Conservation (phyloP, 2,888 invertebrate genomes). For the Diloba caeruleocephala region DNA sequence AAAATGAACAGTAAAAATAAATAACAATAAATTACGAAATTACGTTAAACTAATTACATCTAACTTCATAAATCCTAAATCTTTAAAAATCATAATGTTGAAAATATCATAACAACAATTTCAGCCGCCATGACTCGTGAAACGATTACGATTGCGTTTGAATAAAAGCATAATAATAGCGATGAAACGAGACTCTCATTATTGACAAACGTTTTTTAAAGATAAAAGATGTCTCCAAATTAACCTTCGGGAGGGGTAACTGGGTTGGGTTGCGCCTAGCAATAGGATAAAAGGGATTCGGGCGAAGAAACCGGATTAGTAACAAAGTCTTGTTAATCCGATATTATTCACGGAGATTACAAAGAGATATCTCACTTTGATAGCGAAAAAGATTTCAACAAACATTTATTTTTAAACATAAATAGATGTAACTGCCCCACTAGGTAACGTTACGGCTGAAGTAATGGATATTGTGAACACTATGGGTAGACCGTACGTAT, state of each 20-base stretch:
- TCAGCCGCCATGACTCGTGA: background rate
- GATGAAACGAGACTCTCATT: constrained; percentile 35
- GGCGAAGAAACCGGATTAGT: constrained; percentile 72
- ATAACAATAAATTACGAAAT: too few species aligned
- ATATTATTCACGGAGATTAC: constrained; percentile 80
- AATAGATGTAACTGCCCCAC: constrained; percentile 47
- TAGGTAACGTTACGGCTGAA: constrained; percentile 53
- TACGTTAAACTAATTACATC: too few species aligned
- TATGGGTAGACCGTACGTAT: background rate
- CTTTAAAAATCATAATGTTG: too few species aligned
- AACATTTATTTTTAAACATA: constrained; percentile 70
- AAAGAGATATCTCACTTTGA: constrained; percentile 80
- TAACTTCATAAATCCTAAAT: too few species aligned
- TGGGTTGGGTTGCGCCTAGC: constrained; percentile 49
- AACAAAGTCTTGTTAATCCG: constrained; percentile 75
- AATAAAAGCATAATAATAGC: constrained; percentile 22
- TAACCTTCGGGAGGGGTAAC: constrained; percentile 61
- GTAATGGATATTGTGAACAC: constrained; percentile 2
- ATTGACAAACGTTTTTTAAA: constrained; percentile 46
- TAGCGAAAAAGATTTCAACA: constrained; percentile 67
- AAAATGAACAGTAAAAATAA: too few species aligned
- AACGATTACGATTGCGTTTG: constrained; percentile 16
- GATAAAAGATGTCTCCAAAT: constrained; percentile 52
- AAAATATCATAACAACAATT: too few species aligned
- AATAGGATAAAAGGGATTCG: constrained; percentile 73